Evolutionary conservation across 2,113 vertebrate genomes (phyloP), one percentile per base, ranked within the genome.

Genomic region (Crotalus tigris): DNA sequence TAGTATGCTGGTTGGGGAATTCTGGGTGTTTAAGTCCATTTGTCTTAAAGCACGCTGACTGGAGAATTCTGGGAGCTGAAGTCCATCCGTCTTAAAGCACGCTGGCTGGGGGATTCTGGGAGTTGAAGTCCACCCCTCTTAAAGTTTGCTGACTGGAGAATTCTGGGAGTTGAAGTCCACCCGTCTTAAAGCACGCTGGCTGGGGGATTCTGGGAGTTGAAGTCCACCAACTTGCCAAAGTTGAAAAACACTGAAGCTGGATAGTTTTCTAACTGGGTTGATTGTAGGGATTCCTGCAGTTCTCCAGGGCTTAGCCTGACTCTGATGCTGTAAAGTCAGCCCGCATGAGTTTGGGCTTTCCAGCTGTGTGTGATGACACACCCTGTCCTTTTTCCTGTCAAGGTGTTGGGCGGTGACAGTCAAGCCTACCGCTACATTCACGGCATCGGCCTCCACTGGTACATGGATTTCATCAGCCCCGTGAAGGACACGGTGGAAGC

Each of bases 371-470:
- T 5, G 3, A 57, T 13, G 55, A 57, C 55, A 1, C 12, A 17
- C 3, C 4, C 55, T 13, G 17, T 19, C 17, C 55, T 21, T 44
- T 33, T 21, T 57, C 61, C 19, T 4, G 11, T 24, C 3, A 94
- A 99, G 99, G 98, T 99, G 21, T 97, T 99, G 15, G 96, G 94
- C 64, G 98, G 99, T 39, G 94, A 98, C 19, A 97, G 97, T 5
- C 96, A 97, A 3, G 98, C 98, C 0, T 94, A 94, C 86, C 97
- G 97, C n/a, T 99, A 99, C 0, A 92, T 99, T 12, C 98, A 99
- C 0, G 99, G 99, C 24, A 98, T 99, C 0, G 99, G 98, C 1
- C 97, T 99, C 55, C 99, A 99, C 96, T 99, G 99, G 99, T 99
- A 99, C 96, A 29, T 98, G 92, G 98, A 99, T 92, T 75, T 93